A percentile compares a stretch with the other conserved stretches of the same genome.
Conservation (phyloP, 1,140 invertebrate species). For the Monochamus saltuarius region DNA sequence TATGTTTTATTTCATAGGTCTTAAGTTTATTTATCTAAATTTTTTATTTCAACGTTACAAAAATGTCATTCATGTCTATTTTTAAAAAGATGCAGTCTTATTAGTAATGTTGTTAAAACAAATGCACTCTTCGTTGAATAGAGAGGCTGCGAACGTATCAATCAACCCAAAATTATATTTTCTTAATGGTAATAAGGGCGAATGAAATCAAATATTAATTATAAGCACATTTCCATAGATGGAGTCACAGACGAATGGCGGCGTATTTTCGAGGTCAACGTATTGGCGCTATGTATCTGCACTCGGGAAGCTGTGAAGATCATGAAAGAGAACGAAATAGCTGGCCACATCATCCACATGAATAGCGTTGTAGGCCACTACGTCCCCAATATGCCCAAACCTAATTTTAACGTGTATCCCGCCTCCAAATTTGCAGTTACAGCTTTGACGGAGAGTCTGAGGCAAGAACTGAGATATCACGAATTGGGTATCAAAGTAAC, state of each 20-base stretch:
- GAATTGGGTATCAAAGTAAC: conserved; percentile 19
- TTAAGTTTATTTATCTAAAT: too few relatives aligned
- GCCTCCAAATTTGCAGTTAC: conserved; percentile 71
- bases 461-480: conserved; percentile 32
- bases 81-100: too few relatives aligned
- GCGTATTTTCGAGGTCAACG: conserved; percentile 9
- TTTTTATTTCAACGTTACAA: too few relatives aligned
- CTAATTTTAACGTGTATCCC: conserved; percentile 56
- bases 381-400: conserved; percentile 31
- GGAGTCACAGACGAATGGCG: conserved; percentile 6
- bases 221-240: neutral
- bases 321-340: conserved; percentile 59
- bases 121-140: too few relatives aligned
- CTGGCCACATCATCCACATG: conserved; percentile 67
- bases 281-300: conserved; percentile 54
- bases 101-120: too few relatives aligned
- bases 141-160: too few relatives aligned
- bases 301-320: conserved; percentile 53
- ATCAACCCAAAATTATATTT: too few relatives aligned
- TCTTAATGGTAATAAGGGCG: too few relatives aligned
- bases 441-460: conserved; percentile 63
- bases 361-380: conserved; percentile 56
- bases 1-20: too few relatives aligned
- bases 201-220: conserved; percentile 1
- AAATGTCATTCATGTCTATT: too few relatives aligned